Evolutionary conservation across 1,140 invertebrate genomes (phyloP).

Genomic region (Leucophenga varia): DNA sequence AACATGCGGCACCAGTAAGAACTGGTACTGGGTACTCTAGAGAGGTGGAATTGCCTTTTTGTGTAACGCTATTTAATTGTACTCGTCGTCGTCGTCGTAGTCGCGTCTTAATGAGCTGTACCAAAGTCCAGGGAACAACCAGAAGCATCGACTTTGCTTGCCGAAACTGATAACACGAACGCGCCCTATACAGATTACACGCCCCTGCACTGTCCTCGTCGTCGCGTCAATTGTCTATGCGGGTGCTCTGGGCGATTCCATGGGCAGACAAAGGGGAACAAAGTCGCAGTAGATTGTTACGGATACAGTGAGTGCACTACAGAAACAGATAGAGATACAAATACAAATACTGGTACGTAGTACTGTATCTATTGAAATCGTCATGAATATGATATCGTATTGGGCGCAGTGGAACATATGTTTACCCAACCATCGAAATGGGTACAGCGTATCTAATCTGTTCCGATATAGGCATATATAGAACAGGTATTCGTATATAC

Average conservation of each 20-base stretch:
- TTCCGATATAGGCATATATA: constrained; percentile 6
- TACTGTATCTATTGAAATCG: constrained; percentile 7
- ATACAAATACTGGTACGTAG: too few relatives aligned
- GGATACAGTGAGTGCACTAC: too few relatives aligned
- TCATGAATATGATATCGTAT: constrained; percentile 10
- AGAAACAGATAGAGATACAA: too few relatives aligned
- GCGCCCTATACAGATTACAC: not conserved
- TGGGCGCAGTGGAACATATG: constrained; percentile 9
- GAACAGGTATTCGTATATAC: constrained; percentile 14
- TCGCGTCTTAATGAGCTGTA: constrained; percentile 18
- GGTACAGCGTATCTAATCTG: constrained; percentile 11
- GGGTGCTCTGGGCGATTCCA: constrained; percentile 6
- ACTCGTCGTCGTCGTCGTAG: too few relatives aligned
- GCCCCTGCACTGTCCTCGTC: not conserved
- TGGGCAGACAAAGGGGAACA: not conserved
- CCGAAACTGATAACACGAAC: constrained; percentile 13
- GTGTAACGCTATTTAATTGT: constrained; percentile 6
- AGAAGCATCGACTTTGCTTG: constrained; percentile 7
- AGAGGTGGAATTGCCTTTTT: too few relatives aligned
- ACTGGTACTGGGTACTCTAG: too few relatives aligned
- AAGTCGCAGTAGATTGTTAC: constrained; percentile 7
- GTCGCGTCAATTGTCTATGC: constrained; percentile 9
- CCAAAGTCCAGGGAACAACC: constrained; percentile 19
- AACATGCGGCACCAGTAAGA: too few relatives aligned
- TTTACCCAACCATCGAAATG: constrained; percentile 7